Base-by-base conservation (phyloP, 2,113 vertebrate species). In the Clarias magur region DNA sequence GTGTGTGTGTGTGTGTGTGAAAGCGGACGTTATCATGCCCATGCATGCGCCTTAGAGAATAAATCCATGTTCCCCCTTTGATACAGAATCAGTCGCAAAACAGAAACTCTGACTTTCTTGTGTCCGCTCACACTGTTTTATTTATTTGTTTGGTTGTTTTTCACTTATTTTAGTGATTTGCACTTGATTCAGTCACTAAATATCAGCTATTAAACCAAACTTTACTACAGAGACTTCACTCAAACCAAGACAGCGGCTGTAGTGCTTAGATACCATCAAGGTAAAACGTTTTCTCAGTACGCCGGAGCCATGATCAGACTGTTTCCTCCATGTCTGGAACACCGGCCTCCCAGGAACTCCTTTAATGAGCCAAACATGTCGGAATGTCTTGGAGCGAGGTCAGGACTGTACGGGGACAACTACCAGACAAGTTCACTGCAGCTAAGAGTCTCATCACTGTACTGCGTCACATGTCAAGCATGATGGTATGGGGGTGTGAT, bases 21-120 rank as follows among this genome's bases (percentile, higher is more conserved):
- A 89, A 85, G 67, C 42, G 48, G 63, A 68, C 83, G 88, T 92
- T 91, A 91, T 90, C 90, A 85, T 88, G 30, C 59, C 63, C 59
- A 63, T 85, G 84, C 90, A 91, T 84, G 90, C 85, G 88, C 88
- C 85, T 57, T 65, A 23, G 76, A 34, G 27, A 54, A 89, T 53
- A 67, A 82, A 53, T 82, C 82, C 79, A 87, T 88, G 86, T 89
- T 88, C 80, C 67, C 87, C 88, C 82, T 86, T 86, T 90, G 89
- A 89, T 88, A 85, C 87, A 85, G 86, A 34, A 89, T 73, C 34
- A 19, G 54, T 65, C 53, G 62, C 42, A 81, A 75, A 85, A 88
- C 88, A 81, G 84, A 85, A 80, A 63, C 70, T 70, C 25, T n/a
- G 21, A 73, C 23, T 16, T 54, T 53, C 12, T 78, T 16, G 8